Base-by-base conservation (phyloP, 53 echinoderm and acorn worm species). In the Echinarachnius parma region DNA sequence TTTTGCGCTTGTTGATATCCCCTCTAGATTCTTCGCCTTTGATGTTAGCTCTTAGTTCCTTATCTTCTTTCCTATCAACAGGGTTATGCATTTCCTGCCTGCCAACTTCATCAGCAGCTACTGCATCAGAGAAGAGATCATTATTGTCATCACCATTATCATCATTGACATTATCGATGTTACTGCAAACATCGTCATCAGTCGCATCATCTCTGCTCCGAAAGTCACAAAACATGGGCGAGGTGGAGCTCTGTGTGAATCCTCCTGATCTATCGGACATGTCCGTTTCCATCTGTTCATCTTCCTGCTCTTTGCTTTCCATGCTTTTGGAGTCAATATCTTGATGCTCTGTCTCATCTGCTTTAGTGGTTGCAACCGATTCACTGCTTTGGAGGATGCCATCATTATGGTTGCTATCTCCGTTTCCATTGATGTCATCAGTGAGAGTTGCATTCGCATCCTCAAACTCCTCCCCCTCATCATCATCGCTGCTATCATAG, bases 401-500 rank as follows among this genome's bases (percentile, higher is more conserved):
- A 22, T 75, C 75, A 75, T 75, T 60, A n/a, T 75, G 59, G 34
- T 75, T 60, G 46, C 48, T 31, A 35, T 75, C 75, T 4, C 34
- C 62, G 30, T 77, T 62, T 16, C 62, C 77, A 77, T 77, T 62
- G 34, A 61, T 35, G 21, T 77, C 77, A 46, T 77, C 77, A 24
- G 50, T 49, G 29, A 61, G 11, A 18, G 60, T 62, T 30, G 18
- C 46, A 23, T 47, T 34, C 5, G 48, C 48, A 77, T 77, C 62
- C 21, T 77, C 77, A 48, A 47, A 49, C 31, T 75, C 75, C 3
- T 47, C 48, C 36, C 19, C 37, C 5, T 35, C 36, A 9, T 75
- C 76, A 20, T 59, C 37, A 31, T 75, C 60, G 13, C 46, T 60
- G 31, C 33, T 49, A 48, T 77, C 50, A 46, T 16, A 60, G n/a